Evolutionary conservation across 2,888 invertebrate genomes (phyloP).

Genomic region (Eupeodes luniger): DNA sequence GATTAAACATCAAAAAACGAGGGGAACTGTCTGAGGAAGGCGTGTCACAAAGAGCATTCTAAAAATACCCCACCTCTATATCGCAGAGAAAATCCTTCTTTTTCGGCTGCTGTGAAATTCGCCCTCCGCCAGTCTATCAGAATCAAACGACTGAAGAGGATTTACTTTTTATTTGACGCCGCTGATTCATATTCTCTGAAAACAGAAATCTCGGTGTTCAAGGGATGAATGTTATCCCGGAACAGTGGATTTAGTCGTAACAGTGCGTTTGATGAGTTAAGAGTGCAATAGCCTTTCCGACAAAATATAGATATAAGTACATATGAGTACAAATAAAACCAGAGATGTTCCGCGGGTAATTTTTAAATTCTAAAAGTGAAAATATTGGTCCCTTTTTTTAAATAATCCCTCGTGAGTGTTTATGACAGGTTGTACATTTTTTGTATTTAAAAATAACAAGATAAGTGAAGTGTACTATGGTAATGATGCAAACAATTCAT

Average conservation of each 20-base stretch:
- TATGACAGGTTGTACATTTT: slow-evolving; percentile 5
- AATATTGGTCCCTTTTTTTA: slow-evolving; percentile 13
- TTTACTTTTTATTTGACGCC: slow-evolving; percentile 47
- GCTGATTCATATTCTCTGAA: slow-evolving; percentile 28
- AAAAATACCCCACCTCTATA: slow-evolving; percentile 22
- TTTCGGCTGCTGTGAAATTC: slow-evolving; percentile 21
- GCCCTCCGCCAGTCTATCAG: slow-evolving; percentile 57
- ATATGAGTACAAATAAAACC: background rate
- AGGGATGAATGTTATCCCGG: slow-evolving; percentile 71
- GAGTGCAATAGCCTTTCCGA: slow-evolving; percentile 11
- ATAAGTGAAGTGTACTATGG: slow-evolving; percentile 79
- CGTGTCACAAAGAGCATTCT: slow-evolving; percentile 26
- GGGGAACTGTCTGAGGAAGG: slow-evolving; percentile 44
- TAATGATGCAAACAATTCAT: slow-evolving; percentile 84
- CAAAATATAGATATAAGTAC: background rate
- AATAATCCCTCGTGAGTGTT: slow-evolving; percentile 40
- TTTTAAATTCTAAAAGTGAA: slow-evolving; percentile 23
- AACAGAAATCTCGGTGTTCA: slow-evolving; percentile 38
- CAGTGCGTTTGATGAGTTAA: slow-evolving; percentile 71
- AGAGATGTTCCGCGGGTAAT: slow-evolving; percentile 20
- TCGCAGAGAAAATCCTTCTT: slow-evolving; percentile 22
- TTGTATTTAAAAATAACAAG: background rate
- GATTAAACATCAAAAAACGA: slow-evolving; percentile 33
- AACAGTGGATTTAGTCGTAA: slow-evolving; percentile 71
- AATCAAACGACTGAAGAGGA: slow-evolving; percentile 60